phyloP scores from a whole-genome alignment of 2,888 invertebrate genomes.

The Megalurothrips usitatus region DNA sequence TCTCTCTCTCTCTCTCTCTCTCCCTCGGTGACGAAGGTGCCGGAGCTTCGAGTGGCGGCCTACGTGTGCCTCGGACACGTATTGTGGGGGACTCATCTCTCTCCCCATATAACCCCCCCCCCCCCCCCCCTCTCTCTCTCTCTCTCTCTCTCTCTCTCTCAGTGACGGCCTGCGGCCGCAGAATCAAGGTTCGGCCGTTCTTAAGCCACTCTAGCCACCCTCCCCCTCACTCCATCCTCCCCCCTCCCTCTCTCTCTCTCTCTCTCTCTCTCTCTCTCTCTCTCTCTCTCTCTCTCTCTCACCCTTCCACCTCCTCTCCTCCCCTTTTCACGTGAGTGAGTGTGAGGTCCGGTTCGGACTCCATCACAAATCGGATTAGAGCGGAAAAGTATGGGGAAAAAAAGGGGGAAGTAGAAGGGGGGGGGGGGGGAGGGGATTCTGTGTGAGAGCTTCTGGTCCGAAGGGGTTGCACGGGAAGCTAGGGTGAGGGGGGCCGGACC shows the following conservation, averaged over 20 bases:
- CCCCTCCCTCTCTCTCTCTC: neutral
- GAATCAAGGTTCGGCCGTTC: too few relatives aligned
- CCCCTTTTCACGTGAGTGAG: neutral
- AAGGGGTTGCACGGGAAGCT: neutral
- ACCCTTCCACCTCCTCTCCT: neutral
- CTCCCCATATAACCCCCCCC: too few relatives aligned
- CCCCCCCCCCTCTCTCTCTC: too few relatives aligned
- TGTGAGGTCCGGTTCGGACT: neutral
- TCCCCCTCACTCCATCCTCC: neutral
- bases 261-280: neutral
- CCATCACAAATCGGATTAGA: slow-evolving; percentile 24
- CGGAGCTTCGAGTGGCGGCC: too few relatives aligned
- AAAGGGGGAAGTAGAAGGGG: too few relatives aligned
- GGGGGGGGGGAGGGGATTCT: neutral
- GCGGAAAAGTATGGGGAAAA: slow-evolving; percentile 3
- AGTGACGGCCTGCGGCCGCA: too few relatives aligned
- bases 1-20: too few relatives aligned
- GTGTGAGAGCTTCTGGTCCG: neutral
- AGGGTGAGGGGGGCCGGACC: neutral
- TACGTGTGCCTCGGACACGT: too few relatives aligned
- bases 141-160: too few relatives aligned
- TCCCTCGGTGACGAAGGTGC: too few relatives aligned
- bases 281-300: neutral
- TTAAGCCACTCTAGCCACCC: too few relatives aligned
- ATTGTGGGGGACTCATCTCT: too few relatives aligned